phyloP scores from a whole-genome alignment of 53 echinoderm and acorn worm genomes.

The Patiria pectinifera region DNA sequence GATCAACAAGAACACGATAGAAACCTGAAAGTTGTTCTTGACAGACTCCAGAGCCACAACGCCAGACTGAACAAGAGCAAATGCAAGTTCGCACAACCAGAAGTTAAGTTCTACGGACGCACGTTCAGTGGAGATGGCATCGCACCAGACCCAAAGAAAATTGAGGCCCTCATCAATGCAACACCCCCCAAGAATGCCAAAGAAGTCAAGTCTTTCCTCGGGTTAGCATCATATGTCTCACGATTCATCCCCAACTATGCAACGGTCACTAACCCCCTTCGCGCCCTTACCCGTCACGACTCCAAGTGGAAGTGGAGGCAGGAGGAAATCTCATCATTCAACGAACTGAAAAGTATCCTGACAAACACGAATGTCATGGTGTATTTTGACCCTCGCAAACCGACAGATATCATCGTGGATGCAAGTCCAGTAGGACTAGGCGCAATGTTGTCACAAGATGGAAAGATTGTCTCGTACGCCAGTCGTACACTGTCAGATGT shows the following conservation, averaged over 20 bases:
- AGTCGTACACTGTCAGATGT: slow-evolving; percentile 65
- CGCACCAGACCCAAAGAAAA: not conserved
- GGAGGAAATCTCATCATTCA: slow-evolving; percentile 25
- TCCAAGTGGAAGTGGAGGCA: slow-evolving; percentile 68
- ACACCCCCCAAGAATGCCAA: slow-evolving; percentile 46
- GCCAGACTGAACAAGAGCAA: no score
- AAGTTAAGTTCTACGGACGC: no score
- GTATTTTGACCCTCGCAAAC: slow-evolving; percentile 66
- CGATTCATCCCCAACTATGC: slow-evolving; percentile 79
- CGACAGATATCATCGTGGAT: slow-evolving; percentile 65
- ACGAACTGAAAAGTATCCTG: slow-evolving; percentile 37
- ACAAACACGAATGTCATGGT: slow-evolving; percentile 63
- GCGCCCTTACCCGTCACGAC: slow-evolving; percentile 63
- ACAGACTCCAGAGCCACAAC: no score
- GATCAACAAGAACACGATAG: no score
- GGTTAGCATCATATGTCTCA: slow-evolving; percentile 61
- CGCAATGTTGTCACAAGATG: slow-evolving; percentile 75
- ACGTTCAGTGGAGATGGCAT: no score
- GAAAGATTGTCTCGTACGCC: slow-evolving; percentile 58
- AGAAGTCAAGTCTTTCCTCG: slow-evolving; percentile 72
- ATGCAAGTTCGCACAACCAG: no score
- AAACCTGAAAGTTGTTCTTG: no score
- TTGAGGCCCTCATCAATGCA: slow-evolving; percentile 47
- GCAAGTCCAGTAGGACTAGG: slow-evolving; percentile 72
- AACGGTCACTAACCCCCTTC: slow-evolving; percentile 62